Percentiles rank a stretch among this genome's conserved stretches.
These are phyloP conservation scores for Psophia crepitans DNA, from an alignment of 2,113 vertebrate genomes.

Conservation along the genomic window DNA sequence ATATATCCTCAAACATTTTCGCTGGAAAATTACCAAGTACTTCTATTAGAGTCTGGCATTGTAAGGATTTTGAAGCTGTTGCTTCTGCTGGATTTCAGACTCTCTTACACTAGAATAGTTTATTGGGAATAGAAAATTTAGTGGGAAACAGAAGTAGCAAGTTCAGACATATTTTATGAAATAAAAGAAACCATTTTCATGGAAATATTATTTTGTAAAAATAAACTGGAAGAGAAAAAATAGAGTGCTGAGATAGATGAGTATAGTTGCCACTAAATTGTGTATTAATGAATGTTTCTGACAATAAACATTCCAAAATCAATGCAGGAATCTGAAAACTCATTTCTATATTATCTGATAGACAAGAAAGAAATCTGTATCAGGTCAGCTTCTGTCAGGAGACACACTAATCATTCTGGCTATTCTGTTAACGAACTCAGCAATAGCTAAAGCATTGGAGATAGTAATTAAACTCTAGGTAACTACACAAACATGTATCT, in stretches of 20 bases:
- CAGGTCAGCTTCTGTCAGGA: not conserved
- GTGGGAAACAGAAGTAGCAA: not conserved
- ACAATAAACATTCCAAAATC: not conserved
- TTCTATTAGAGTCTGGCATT: not conserved
- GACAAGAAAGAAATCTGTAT: not conserved
- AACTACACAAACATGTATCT: not conserved
- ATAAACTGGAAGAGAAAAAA: not conserved
- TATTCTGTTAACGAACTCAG: not conserved
- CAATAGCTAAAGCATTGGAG: not conserved
- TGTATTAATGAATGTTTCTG: not conserved
- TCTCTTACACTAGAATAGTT: not conserved
- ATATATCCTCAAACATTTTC: constrained; percentile 15
- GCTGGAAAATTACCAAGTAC: not conserved
- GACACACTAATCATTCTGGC: not conserved
- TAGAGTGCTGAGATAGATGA: not conserved
- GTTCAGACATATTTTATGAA: not conserved
- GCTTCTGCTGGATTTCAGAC: not conserved
- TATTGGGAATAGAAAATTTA: not conserved
- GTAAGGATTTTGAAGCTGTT: not conserved
- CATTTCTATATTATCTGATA: not conserved
- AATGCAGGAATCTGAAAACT: not conserved
- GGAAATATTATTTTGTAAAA: not conserved
- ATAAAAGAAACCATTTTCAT: not conserved
- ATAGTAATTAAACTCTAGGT: not conserved
- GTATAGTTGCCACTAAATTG: not conserved